phyloP scores from a whole-genome alignment of 1,140 invertebrate species.

The Aradophagus sp. region DNA sequence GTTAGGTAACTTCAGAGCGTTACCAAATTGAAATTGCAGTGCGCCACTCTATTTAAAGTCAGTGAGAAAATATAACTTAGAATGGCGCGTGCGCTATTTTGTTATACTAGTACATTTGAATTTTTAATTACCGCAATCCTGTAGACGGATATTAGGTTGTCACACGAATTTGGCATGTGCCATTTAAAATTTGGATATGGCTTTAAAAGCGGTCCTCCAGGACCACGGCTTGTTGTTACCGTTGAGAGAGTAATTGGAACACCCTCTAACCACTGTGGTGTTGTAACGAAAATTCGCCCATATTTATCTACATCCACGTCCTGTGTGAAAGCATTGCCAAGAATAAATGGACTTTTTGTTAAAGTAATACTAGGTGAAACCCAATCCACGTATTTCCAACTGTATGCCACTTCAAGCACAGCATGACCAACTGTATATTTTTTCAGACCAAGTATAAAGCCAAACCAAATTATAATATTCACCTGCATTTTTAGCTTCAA shows the following conservation, averaged over 20 bases:
- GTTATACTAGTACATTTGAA: neutral
- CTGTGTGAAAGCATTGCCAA: conserved; percentile 69
- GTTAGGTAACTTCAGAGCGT: no score
- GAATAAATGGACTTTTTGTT: conserved; percentile 63
- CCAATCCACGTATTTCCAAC: conserved; percentile 72
- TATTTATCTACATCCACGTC: conserved; percentile 69
- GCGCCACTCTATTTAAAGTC: no score
- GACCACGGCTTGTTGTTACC: conserved; percentile 60
- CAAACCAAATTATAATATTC: no score
- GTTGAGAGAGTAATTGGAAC: conserved; percentile 70
- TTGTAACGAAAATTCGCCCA: conserved; percentile 71
- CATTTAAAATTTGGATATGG: conserved; percentile 73
- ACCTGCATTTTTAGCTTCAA: no score
- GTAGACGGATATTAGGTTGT: conserved; percentile 71
- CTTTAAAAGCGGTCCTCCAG: conserved; percentile 66
- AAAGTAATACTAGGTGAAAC: conserved; percentile 61
- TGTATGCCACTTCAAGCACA: conserved; percentile 59
- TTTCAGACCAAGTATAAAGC: no score
- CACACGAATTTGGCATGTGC: conserved; percentile 64
- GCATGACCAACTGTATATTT: no score
- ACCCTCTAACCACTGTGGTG: conserved; percentile 72
- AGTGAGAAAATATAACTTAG: no score
- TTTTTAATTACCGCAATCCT: conserved; percentile 69
- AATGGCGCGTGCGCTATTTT: no score
- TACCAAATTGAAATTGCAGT: no score